A percentile compares a stretch with the other conserved stretches of the same genome.
Evolutionary conservation across 1,140 invertebrate genomes (phyloP).

Genomic region (Melitaea cinxia): DNA sequence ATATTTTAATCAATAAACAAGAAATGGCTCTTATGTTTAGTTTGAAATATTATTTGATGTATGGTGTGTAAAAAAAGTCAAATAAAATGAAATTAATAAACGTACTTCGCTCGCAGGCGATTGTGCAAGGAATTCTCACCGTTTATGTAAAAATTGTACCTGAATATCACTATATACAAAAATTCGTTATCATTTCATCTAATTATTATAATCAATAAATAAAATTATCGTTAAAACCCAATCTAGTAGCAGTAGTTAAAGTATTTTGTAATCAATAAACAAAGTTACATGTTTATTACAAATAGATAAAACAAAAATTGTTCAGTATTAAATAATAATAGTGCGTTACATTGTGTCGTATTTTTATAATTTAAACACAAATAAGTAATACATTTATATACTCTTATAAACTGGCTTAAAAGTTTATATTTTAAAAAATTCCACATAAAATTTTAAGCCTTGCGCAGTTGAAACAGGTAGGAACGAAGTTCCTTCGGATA

Average conservation of each 20-base stretch:
- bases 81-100: neutral
- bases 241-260: neutral
- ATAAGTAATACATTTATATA: too few relatives aligned
- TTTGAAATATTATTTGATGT: too few relatives aligned
- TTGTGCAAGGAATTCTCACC: neutral
- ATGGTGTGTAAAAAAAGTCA: too few relatives aligned
- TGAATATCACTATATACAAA: constrained; percentile 1
- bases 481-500: too few relatives aligned
- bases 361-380: neutral
- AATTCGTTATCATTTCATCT: neutral
- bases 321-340: neutral
- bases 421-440: too few relatives aligned
- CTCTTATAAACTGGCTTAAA: too few relatives aligned
- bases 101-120: neutral
- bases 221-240: neutral
- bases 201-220: neutral
- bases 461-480: too few relatives aligned
- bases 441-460: too few relatives aligned
- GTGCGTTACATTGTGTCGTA: neutral
- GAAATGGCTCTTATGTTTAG: too few relatives aligned
- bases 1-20: too few relatives aligned
- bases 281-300: neutral
- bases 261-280: neutral
- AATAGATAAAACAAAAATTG: neutral
- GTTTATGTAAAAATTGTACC: constrained; percentile 2